A percentile compares a stretch with the other conserved stretches of the same genome.
Conservation (phyloP, 2,888 invertebrate species). For the Lysandra coridon region DNA sequence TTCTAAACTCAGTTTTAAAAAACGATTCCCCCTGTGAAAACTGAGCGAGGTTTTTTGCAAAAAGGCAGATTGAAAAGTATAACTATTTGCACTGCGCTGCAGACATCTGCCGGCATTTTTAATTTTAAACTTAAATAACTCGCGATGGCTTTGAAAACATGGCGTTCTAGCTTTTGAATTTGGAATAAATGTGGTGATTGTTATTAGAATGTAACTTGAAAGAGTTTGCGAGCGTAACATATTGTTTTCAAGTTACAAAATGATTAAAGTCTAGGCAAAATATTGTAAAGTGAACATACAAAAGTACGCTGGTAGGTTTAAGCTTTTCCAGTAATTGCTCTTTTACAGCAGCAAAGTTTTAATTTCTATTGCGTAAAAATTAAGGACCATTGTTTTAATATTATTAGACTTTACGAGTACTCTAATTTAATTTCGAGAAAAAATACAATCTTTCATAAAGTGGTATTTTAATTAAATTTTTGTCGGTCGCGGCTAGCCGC, state of each 20-base stretch:
- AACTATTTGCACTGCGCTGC: constrained; percentile 16
- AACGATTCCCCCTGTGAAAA: background rate
- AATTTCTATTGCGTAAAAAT: background rate
- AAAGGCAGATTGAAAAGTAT: constrained; percentile 29
- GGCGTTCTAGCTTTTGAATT: constrained; percentile 1
- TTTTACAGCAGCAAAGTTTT: background rate
- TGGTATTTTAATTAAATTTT: too few species aligned
- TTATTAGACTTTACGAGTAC: background rate
- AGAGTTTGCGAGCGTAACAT: background rate
- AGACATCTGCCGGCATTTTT: background rate
- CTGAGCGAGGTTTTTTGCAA: constrained; percentile 4
- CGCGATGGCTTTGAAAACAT: background rate
- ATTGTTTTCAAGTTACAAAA: background rate
- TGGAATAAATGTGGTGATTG: background rate
- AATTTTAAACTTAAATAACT: constrained; percentile 25
- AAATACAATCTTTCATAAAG: too few species aligned
- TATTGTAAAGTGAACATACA: background rate
- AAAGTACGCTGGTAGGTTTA: background rate
- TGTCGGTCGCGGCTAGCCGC: too few species aligned
- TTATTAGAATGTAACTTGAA: background rate
- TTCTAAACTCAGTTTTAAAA: background rate
- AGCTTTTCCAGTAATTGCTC: background rate
- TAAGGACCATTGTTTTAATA: background rate
- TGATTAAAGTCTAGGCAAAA: background rate
- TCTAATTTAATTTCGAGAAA: too few species aligned